Base-by-base conservation (phyloP, 1,140 invertebrate species). In the Phortica variegata region DNA sequence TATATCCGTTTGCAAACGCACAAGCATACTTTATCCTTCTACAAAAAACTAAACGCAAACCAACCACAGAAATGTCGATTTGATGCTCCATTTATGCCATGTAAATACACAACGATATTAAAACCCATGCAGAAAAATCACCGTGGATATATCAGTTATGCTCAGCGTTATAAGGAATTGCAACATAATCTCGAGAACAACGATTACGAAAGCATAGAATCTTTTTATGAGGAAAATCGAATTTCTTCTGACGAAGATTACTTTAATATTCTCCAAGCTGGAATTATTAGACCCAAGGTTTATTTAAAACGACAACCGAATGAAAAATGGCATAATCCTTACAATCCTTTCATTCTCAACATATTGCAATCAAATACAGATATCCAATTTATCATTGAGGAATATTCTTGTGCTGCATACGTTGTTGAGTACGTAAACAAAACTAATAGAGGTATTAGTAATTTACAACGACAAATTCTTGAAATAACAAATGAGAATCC, bases 311-410 rank as follows among this genome's bases (percentile, higher is more conserved):
- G 63, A 16, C 2, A 48, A 34, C 46, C 54, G 3, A 21, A 23
- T 6, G 57, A 75, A 50, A 70, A 66, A 49, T 71, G 62, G 65
- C 43, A 51, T 34, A 75, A 62, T 43, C 32, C 56, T n/a, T 73
- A 62, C 41, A 73, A 76, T 58, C 71, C 71, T 3, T 73, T 58
- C 10, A 37, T 73, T 17, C 33, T 65, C 7, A 53, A 56, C 38
- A 26, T 60, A 19, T 17, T 71, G 3, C 38, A 62, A 47, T 77
- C 73, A 0, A 77, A 73, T 33, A 78, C 47, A 18, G 71, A 77
- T 43, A 46, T 77, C 19, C 74, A 79, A 52, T 60, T 75, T 19
- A 77, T 77, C 18, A 51, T 54, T 3, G 75, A 78, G 7, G 69
- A 75, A 49, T 75, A 77, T 54, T 65, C 71, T 2, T 77, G 71